Conservation (phyloP, 2,888 invertebrate genomes). For the Lycia hirtaria region DNA sequence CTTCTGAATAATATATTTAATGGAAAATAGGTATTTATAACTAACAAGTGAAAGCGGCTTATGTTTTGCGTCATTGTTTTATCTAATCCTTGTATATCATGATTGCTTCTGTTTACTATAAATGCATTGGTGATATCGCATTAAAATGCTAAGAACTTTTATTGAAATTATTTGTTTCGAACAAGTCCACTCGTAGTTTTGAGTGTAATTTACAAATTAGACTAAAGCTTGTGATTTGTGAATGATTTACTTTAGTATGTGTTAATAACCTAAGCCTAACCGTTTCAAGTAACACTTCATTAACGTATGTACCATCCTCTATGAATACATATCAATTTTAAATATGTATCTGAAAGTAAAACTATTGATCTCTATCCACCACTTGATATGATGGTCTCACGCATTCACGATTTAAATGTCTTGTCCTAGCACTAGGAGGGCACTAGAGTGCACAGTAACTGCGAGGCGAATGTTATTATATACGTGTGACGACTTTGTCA, state of each 20-base stretch:
- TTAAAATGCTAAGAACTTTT: conserved; percentile 5
- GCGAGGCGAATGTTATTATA: conserved; percentile 74
- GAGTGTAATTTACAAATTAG: conserved; percentile 21
- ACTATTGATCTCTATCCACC: conserved; percentile 65
- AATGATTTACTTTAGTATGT: conserved; percentile 22
- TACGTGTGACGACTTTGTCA: conserved; percentile 76
- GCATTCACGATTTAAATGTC: conserved; percentile 29
- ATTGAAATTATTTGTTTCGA: neutral
- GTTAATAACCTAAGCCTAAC: conserved; percentile 44
- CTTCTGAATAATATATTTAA: too few species aligned
- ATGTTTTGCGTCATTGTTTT: conserved; percentile 16
- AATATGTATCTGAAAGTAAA: conserved; percentile 62
- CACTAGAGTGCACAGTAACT: conserved; percentile 61
- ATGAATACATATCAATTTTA: conserved; percentile 74
- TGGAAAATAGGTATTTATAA: too few species aligned
- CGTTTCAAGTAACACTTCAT: conserved; percentile 34
- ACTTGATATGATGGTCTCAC: conserved; percentile 62
- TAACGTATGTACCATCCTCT: conserved; percentile 54
- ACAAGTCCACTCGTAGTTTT: neutral
- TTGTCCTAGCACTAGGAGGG: neutral
- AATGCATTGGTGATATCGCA: neutral
- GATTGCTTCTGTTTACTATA: conserved; percentile 11
- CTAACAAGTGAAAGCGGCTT: conserved; percentile 17
- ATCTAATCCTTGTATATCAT: conserved; percentile 17
- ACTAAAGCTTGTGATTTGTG: conserved; percentile 26